Percentiles rank a stretch among this genome's conserved stretches.
Conservation (phyloP, 2,888 invertebrate genomes). For the Hydrotaea cyrtoneurina region DNA sequence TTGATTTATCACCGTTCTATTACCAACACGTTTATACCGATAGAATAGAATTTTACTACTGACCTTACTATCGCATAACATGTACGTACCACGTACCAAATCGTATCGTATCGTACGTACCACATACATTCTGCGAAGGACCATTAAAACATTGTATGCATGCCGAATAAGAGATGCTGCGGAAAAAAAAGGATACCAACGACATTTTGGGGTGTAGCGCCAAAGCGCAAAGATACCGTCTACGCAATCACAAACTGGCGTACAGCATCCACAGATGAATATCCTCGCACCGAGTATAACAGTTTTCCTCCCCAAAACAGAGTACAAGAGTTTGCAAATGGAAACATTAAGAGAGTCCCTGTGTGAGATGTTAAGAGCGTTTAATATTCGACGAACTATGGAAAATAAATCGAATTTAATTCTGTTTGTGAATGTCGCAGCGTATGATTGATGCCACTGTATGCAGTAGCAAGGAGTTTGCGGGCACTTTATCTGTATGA, state of each 20-base stretch:
- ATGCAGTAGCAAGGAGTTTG: conserved; percentile 33
- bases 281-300: not conserved
- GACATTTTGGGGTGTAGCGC: conserved; percentile 56
- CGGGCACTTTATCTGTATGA: not conserved
- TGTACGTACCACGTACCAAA: conserved; percentile 16
- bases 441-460: not conserved
- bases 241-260: conserved; percentile 28
- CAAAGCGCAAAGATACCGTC: conserved; percentile 41
- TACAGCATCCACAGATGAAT: conserved; percentile 24
- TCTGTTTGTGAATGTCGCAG: not conserved
- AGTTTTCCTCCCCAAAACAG: not conserved
- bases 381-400: too few relatives aligned
- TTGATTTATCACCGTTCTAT: conserved; percentile 5
- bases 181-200: not conserved
- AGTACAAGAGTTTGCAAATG: conserved; percentile 24
- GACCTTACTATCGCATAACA: conserved; percentile 52
- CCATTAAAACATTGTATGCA: conserved; percentile 10
- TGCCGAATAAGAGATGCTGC: conserved; percentile 29
- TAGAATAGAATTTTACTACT: conserved; percentile 59
- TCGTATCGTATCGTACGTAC: not conserved
- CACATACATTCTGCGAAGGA: not conserved
- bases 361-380: too few relatives aligned
- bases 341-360: not conserved
- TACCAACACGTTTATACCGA: conserved; percentile 42
- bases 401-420: not conserved